Evolutionary conservation across 2,888 invertebrate genomes (phyloP), one percentile per base, ranked within the genome.

Genomic region (Morinoia aosen): DNA sequence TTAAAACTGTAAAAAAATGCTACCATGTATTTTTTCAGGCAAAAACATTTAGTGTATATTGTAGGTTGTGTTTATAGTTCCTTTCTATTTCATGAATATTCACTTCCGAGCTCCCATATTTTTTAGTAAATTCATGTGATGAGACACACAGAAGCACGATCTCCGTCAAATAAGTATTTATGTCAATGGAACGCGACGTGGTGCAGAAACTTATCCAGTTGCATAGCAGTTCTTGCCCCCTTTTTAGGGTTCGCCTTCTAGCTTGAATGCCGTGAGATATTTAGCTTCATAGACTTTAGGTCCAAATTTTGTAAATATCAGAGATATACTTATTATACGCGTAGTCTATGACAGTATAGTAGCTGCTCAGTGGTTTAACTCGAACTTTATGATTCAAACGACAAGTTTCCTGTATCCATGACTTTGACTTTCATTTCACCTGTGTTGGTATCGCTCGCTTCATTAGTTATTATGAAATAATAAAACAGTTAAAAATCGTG

Each of bases 311-410:
- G 93, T 93, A 93, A 93, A 93, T 93, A 93, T 57, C 39, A 93
- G 48, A 93, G 33, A 93, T 93, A 93, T 93, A 93, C 56, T 93
- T 93, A 90, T 90, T 90, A 39, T 90, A 14, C 39, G 90, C 57
- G 25, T 93, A 93, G 93, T 57, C 57, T 48, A 58, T 33, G 33
- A 57, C 48, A 57, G 56, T 25, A 93, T 33, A 33, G 12, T 91
- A 57, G 93, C 93, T 57, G 57, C 56, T 57, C 93, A 93, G 76
- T 40, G 5, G 57, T 93, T 57, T 14, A 93, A 57, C 93, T 93
- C 93, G 33, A 93, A 93, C 93, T 93, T 93, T 93, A 93, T 57
- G 93, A 93, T 93, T 93, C 93, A 93, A 93, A 33, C 93, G 93
- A 93, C n/a, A 57, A 57, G 33, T 90, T 40, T 90, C 90, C 76